Percentiles rank a stretch among this genome's conserved stretches.
Conservation (phyloP, 2,113 vertebrate species). For the Trematomus loennbergii region DNA sequence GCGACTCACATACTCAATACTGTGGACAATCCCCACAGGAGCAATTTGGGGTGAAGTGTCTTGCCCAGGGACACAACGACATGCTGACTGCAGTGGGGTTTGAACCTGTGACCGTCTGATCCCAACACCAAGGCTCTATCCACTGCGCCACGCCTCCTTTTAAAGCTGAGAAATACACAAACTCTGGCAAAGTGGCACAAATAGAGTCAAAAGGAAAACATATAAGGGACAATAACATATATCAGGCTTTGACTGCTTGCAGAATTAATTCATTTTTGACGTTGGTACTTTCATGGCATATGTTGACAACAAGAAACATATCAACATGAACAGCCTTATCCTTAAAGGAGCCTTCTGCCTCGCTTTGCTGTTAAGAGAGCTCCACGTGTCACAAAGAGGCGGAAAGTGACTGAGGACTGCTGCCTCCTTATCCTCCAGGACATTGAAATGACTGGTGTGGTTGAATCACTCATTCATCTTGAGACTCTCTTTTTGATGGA, state of each 20-base stretch:
- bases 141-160: no score
- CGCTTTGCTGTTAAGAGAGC: neutral
- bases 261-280: neutral
- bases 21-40: no score
- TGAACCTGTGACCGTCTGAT: no score
- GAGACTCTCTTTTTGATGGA: constrained; percentile 63
- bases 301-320: constrained; percentile 11
- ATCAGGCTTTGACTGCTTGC: neutral
- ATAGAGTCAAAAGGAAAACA: neutral
- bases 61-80: no score
- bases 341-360: constrained; percentile 11
- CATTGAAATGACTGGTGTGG: constrained; percentile 62
- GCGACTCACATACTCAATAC: no score
- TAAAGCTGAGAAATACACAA: neutral
- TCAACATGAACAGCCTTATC: neutral
- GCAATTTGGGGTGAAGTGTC: no score
- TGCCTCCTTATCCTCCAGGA: constrained; percentile 57
- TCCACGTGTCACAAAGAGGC: neutral
- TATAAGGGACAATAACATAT: no score
- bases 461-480: constrained; percentile 67
- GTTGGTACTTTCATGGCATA: neutral
- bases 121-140: no score
- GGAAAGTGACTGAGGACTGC: constrained; percentile 19
- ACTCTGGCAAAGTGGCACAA: neutral
- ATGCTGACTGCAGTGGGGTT: no score